Evolutionary conservation across 2,113 vertebrate genomes (phyloP).

Genomic region (Chionis minor): DNA sequence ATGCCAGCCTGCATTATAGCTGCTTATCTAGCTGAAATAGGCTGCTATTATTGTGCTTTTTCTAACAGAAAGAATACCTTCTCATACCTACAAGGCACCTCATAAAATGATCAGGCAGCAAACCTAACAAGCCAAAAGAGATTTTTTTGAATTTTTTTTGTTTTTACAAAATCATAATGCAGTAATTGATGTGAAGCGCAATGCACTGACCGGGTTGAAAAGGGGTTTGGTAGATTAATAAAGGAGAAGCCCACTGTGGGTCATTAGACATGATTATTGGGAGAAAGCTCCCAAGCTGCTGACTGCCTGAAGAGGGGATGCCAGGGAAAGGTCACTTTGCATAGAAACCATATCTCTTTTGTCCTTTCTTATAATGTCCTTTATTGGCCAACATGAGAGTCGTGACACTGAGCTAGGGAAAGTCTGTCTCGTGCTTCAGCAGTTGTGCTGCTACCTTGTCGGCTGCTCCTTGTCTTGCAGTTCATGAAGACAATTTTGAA

Average conservation of each 20-base stretch:
- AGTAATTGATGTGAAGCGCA: background rate
- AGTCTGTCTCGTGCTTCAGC: background rate
- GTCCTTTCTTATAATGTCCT: background rate
- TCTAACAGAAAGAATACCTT: background rate
- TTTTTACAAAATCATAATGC: background rate
- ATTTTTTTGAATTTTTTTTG: background rate
- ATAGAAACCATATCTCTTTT: background rate
- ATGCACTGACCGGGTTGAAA: background rate
- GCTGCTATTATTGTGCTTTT: background rate
- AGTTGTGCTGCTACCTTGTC: background rate
- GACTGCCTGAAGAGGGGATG: background rate
- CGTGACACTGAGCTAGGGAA: background rate
- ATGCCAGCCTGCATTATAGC: background rate
- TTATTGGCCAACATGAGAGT: background rate
- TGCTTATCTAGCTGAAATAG: slow-evolving; percentile 1
- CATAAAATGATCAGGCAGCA: background rate
- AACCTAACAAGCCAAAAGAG: background rate
- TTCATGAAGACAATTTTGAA: background rate
- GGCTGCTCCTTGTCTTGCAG: background rate
- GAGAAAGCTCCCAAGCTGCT: background rate
- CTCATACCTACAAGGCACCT: background rate
- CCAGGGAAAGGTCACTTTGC: background rate
- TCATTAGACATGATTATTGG: background rate
- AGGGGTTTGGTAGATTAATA: background rate
- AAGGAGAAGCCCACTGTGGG: background rate